Evolutionary conservation across 2,113 vertebrate species (phyloP), one percentile per base, ranked within the genome.

Genomic region (Choloepus hoffmanni): DNA sequence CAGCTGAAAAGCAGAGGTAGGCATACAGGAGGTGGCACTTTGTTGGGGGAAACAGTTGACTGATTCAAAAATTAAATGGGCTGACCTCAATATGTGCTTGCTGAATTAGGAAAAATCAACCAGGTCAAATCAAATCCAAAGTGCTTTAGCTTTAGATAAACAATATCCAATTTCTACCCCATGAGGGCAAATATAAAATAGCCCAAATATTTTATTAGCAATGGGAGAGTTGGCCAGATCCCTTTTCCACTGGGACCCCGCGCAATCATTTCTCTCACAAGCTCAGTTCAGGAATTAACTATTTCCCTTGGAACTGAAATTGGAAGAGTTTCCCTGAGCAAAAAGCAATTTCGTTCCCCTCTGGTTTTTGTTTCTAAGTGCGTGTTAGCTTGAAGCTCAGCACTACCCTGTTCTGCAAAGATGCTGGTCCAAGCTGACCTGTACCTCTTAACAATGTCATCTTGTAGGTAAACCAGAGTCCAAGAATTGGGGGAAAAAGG

Each of bases 261-360:
- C 7, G 19, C 26, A 7, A 77, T 74, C 58, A 33, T 93, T 89
- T 45, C 74, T 72, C 77, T 86, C 63, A 21, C 5, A 63, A 50
- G 68, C 24, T 90, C 21, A 13, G 68, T 70, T 95, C 93, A 76
- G n/a, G 73, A 84, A 86, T 91, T 89, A 92, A 82, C 93, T 89
- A 43, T 89, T 95, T 94, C 33, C 15, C 83, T 45, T 89, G 50
- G 72, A 91, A 95, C 65, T 85, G 86, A 96, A 91, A 94, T 92
- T 63, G 89, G 81, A 94, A 88, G 68, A 77, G 50, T 82, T 96
- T 86, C 43, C 16, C 73, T 30, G 63, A 92, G 82, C 77, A 94
- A 85, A 96, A 97, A 95, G 85, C 95, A 93, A 91, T 96, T 92
- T 94, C 4, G 0, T 60, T 89, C 28, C 24, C 43, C 48, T 95